Evolutionary conservation across 2,888 invertebrate genomes (phyloP).

Genomic region (Sycophila texana): DNA sequence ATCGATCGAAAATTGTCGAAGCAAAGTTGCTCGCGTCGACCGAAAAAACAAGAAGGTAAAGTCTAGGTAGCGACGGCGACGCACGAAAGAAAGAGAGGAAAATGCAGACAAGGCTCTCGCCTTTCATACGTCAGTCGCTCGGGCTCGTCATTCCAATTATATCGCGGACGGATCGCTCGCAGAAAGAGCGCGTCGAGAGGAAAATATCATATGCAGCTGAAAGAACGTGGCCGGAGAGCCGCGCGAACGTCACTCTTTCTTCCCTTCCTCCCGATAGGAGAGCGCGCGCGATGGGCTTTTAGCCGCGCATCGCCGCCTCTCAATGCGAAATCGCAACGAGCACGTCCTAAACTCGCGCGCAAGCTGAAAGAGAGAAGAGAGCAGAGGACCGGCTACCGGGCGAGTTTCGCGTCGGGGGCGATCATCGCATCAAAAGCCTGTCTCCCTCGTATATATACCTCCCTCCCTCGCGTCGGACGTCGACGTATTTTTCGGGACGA

Average conservation of each 20-base stretch:
- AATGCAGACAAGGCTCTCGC: conserved; percentile 18
- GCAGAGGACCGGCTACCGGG: background rate
- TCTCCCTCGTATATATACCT: no score
- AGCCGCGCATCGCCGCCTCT: conserved; percentile 40
- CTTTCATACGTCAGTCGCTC: conserved; percentile 15
- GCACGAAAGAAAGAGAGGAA: conserved; percentile 6
- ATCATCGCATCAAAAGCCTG: conserved; percentile 18
- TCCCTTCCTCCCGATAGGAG: background rate
- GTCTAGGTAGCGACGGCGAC: background rate
- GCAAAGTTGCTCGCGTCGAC: conserved; percentile 8
- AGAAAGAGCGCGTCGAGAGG: conserved; percentile 29
- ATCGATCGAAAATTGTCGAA: conserved; percentile 15
- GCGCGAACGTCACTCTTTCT: conserved; percentile 24
- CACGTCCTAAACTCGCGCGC: background rate
- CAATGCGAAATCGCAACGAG: conserved; percentile 31
- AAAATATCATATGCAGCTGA: conserved; percentile 41
- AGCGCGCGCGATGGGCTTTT: conserved; percentile 11
- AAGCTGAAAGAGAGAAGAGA: background rate
- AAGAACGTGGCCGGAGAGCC: background rate
- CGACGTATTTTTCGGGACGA: background rate
- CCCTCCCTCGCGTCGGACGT: background rate
- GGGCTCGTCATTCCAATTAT: background rate
- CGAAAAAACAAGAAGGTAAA: conserved; percentile 3
- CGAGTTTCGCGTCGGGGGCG: background rate
- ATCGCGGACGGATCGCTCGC: conserved; percentile 5